Percentiles rank a stretch among this genome's conserved stretches.
Conservation (phyloP, 2,888 invertebrate genomes). For the Acleris holmiana region DNA sequence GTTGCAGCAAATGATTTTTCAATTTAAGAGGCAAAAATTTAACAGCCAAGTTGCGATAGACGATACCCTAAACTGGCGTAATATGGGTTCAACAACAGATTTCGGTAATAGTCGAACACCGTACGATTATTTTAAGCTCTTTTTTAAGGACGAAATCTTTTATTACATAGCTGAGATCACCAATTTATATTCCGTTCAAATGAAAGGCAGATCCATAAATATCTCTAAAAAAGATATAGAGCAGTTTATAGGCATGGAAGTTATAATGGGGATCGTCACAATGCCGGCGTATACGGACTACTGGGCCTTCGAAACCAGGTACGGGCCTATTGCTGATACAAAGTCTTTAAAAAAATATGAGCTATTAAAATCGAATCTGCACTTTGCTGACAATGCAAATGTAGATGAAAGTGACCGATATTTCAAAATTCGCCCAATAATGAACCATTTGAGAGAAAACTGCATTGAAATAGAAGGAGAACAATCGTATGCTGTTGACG, state of each 20-base stretch:
- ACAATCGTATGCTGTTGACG: slow-evolving; percentile 33
- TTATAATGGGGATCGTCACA: slow-evolving; percentile 9
- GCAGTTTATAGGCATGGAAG: slow-evolving; percentile 12
- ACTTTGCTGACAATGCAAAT: no score
- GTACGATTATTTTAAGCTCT: slow-evolving; percentile 19
- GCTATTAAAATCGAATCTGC: no score
- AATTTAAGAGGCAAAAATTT: no score
- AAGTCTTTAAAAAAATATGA: slow-evolving; percentile 3
- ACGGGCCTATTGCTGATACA: slow-evolving; percentile 9
- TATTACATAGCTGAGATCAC: slow-evolving; percentile 9
- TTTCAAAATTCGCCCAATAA: no score
- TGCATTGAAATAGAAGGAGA: slow-evolving; percentile 37
- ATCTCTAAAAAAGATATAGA: slow-evolving; percentile 2
- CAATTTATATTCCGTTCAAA: slow-evolving; percentile 13
- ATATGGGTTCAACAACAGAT: slow-evolving; percentile 1
- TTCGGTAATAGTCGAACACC: slow-evolving; percentile 1
- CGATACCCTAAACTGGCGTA: background rate
- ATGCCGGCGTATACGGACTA: slow-evolving; percentile 16
- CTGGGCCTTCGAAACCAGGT: slow-evolving; percentile 15
- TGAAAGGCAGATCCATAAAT: slow-evolving; percentile 5
- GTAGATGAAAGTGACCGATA: no score
- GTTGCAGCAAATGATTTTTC: no score
- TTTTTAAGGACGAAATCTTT: slow-evolving; percentile 1
- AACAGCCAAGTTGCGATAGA: slow-evolving; percentile 7
- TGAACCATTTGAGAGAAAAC: slow-evolving; percentile 8